Conservation (phyloP, 2,888 invertebrate genomes). For the Melinaea menophilus region DNA sequence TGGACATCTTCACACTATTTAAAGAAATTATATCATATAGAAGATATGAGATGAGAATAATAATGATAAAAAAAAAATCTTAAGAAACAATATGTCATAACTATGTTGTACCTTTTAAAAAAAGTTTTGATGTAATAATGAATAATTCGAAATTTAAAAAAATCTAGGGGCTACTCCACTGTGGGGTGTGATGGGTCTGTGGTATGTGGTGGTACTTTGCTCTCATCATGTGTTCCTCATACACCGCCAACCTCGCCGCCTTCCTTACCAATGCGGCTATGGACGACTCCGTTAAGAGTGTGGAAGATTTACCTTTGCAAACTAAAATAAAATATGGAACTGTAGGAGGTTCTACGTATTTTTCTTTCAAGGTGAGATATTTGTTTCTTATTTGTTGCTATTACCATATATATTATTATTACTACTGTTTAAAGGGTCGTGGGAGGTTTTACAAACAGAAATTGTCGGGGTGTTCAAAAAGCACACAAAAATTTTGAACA, state of each 20-base stretch:
- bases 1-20: neutral
- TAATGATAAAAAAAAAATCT: too few relatives aligned
- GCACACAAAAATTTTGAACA: too few relatives aligned
- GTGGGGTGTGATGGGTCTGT: constrained; percentile 93
- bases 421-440: too few relatives aligned
- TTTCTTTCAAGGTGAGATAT: constrained; percentile 88
- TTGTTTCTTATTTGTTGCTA: neutral
- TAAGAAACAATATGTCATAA: too few relatives aligned
- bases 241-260: constrained; percentile 96
- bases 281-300: constrained; percentile 92
- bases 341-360: constrained; percentile 93
- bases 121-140: too few relatives aligned
- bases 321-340: constrained; percentile 98
- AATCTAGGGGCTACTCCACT: constrained; percentile 89
- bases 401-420: too few relatives aligned
- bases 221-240: constrained; percentile 94
- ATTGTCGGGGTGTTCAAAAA: too few relatives aligned
- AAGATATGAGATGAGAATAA: neutral
- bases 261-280: constrained; percentile 94
- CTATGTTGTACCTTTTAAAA: neutral
- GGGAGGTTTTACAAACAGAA: too few relatives aligned
- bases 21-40: neutral
- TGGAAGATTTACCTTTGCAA: constrained; percentile 94
- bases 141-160: too few relatives aligned
- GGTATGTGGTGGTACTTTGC: constrained; percentile 98